These are phyloP conservation scores for Trichosurus vulpecula DNA, from an alignment of 2,797 vertebrate species.

Conservation along the genomic window DNA sequence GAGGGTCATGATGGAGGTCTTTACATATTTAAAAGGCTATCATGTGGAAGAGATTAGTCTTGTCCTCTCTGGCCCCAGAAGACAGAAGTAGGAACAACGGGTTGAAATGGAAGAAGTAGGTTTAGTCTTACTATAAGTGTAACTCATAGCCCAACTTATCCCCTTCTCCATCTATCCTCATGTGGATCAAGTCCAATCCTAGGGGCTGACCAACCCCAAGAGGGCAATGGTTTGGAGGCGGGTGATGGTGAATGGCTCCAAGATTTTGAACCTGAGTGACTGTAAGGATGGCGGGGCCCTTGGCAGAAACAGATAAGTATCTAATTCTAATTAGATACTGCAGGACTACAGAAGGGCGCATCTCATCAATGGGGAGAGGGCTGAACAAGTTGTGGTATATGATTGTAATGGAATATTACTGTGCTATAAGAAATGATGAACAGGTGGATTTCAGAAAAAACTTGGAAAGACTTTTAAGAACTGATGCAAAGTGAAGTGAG, in stretches of 20 bases:
- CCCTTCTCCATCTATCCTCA: not conserved
- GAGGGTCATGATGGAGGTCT: not conserved
- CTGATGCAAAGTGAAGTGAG: not conserved
- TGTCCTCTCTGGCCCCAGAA: not conserved
- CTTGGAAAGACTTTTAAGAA: not conserved
- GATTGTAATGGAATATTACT: not conserved
- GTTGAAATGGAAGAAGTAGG: not conserved
- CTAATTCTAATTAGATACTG: not conserved
- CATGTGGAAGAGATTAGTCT: not conserved
- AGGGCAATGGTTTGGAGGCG: not conserved
- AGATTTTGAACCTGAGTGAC: not conserved
- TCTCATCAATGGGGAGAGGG: not conserved
- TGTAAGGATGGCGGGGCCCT: not conserved
- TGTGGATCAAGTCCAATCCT: not conserved
- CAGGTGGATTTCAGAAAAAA: not conserved
- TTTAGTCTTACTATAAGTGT: not conserved
- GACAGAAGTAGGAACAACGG: not conserved
- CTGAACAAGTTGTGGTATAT: not conserved
- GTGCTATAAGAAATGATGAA: not conserved
- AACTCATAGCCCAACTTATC: not conserved
- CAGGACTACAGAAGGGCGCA: not conserved
- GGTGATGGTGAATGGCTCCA: not conserved
- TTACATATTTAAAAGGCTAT: not conserved
- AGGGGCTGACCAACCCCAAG: not conserved
- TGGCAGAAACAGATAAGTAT: not conserved